These are phyloP conservation scores for Plestiodon gilberti DNA, from an alignment of 2,113 vertebrate genomes.

Conservation along the genomic window DNA sequence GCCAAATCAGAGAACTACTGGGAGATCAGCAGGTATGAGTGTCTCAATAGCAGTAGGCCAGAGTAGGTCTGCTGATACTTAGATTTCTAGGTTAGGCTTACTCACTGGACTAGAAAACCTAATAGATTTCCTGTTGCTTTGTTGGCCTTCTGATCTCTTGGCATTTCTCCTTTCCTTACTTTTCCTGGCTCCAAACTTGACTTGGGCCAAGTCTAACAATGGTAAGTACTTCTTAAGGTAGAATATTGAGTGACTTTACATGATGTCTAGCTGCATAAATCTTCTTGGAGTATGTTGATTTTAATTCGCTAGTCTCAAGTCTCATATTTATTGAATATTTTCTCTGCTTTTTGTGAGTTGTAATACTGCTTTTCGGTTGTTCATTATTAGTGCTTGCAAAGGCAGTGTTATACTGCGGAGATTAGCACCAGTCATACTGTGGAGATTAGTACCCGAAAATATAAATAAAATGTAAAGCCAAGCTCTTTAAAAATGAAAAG, in stretches of 20 bases:
- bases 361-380: background rate
- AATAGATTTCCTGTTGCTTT: background rate
- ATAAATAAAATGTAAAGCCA: background rate
- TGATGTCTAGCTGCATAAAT: background rate
- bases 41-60: too few species aligned
- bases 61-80: too few species aligned
- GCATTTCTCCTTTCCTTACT: background rate
- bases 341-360: background rate
- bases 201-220: background rate
- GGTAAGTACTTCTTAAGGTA: background rate
- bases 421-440: too few species aligned
- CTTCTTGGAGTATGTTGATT: background rate
- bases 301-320: background rate
- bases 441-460: too few species aligned
- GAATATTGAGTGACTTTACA: background rate
- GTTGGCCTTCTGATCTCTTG: background rate
- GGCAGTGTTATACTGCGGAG: slow-evolving; percentile 1
- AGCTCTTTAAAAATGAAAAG: background rate
- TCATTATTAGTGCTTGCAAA: background rate
- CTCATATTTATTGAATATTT: background rate
- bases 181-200: background rate
- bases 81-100: background rate
- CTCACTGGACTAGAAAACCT: background rate
- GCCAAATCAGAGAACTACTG: too few species aligned
- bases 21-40: too few species aligned